phyloP scores from a whole-genome alignment of 2,888 invertebrate species.

The Tolmerus cingulatus region DNA sequence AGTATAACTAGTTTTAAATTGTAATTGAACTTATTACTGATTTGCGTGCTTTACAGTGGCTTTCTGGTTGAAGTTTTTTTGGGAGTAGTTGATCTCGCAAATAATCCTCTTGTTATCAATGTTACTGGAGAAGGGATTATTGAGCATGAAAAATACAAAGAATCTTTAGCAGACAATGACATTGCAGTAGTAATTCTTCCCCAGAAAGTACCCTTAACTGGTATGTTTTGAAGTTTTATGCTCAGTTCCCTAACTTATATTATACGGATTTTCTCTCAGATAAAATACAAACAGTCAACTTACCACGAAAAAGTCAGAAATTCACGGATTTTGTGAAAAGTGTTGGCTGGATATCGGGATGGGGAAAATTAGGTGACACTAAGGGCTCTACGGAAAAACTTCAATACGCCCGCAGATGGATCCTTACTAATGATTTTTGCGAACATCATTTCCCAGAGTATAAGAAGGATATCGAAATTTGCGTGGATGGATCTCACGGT shows the following conservation, averaged over 20 bases:
- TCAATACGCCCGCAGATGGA: background rate
- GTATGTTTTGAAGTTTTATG: slow-evolving; percentile 50
- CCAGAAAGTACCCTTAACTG: slow-evolving; percentile 56
- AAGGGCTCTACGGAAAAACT: background rate
- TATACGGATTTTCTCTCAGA: background rate
- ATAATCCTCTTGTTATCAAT: slow-evolving; percentile 8
- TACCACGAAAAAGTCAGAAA: background rate
- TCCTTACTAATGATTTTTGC: background rate
- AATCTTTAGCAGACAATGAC: slow-evolving; percentile 55
- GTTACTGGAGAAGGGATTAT: slow-evolving; percentile 50
- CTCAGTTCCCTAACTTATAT: background rate
- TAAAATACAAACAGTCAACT: background rate
- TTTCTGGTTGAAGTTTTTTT: slow-evolving; percentile 25
- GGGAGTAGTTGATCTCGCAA: background rate
- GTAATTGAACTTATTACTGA: background rate
- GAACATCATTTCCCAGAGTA: slow-evolving; percentile 13
- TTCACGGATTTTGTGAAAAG: background rate
- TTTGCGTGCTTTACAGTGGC: background rate
- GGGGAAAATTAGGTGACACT: background rate
- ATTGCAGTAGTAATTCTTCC: slow-evolving; percentile 59
- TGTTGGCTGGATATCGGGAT: background rate
- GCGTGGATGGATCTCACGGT: slow-evolving; percentile 54
- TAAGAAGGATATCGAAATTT: slow-evolving; percentile 53
- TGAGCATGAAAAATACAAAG: slow-evolving; percentile 56
- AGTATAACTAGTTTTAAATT: background rate